phyloP scores from a whole-genome alignment of 1,140 invertebrate genomes.

The Penaeus vannamei region DNA sequence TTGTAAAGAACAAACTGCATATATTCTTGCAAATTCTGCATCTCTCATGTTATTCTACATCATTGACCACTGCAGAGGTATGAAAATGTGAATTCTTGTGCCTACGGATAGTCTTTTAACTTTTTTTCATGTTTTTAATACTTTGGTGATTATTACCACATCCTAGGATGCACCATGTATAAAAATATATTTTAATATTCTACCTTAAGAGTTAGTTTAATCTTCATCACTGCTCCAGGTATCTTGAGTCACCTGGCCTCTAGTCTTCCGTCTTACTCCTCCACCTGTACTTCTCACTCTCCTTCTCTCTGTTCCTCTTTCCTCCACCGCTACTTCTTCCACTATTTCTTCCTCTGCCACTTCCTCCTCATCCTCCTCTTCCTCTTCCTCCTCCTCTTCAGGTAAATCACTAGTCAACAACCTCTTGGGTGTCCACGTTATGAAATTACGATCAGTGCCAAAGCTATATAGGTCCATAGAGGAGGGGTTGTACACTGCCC shows the following conservation, averaged over 20 bases:
- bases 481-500: slow-evolving; percentile 50
- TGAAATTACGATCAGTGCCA: slow-evolving; percentile 47
- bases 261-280: background rate
- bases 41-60: too few relatives aligned
- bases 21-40: too few relatives aligned
- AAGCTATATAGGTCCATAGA: slow-evolving; percentile 53
- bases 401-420: slow-evolving; percentile 18
- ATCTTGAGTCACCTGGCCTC: slow-evolving; percentile 47
- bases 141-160: background rate
- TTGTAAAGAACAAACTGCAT: too few relatives aligned
- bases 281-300: too few relatives aligned
- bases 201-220: background rate
- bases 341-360: slow-evolving; percentile 3
- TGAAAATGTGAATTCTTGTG: too few relatives aligned
- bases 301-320: background rate
- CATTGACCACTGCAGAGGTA: too few relatives aligned
- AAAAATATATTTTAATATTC: background rate
- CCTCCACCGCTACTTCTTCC: background rate
- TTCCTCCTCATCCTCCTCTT: slow-evolving; percentile 13
- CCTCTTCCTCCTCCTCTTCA: slow-evolving; percentile 13
- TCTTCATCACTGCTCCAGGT: slow-evolving; percentile 59
- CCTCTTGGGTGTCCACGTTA: slow-evolving; percentile 54
- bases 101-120: too few relatives aligned
- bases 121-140: too few relatives aligned
- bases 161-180: background rate